Evolutionary conservation across 2,888 invertebrate species (phyloP).

Genomic region (Phaonia tiefii): DNA sequence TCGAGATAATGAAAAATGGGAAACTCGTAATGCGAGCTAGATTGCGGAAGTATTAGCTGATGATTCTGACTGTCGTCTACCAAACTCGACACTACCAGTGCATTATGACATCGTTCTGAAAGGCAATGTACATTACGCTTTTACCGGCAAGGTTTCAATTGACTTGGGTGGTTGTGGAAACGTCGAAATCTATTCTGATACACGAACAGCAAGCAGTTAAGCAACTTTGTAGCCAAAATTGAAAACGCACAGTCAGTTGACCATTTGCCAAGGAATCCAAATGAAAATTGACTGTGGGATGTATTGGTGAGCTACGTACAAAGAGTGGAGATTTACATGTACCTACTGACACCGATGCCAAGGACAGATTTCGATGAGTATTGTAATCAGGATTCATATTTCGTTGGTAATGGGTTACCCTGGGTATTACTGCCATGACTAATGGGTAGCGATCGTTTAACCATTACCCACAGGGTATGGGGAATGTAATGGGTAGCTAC

Average conservation of each 20-base stretch:
- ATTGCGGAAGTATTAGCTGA: background rate
- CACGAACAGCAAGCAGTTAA: constrained; percentile 73
- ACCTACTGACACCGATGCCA: constrained; percentile 81
- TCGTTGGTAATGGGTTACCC: too few species aligned
- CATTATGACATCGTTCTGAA: constrained; percentile 81
- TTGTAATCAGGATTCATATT: too few species aligned
- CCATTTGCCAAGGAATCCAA: constrained; percentile 73
- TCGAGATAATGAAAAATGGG: constrained; percentile 29
- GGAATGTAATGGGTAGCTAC: too few species aligned
- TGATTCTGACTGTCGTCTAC: constrained; percentile 81
- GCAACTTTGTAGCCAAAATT: constrained; percentile 68
- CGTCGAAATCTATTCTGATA: constrained; percentile 71
- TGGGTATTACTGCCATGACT: too few species aligned
- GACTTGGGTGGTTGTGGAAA: constrained; percentile 68
- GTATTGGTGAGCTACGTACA: constrained; percentile 82
- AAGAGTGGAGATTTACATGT: constrained; percentile 86
- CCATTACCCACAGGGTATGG: too few species aligned
- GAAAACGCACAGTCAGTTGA: constrained; percentile 11
- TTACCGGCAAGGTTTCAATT: constrained; percentile 74
- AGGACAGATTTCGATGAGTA: constrained; percentile 71
- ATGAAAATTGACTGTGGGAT: constrained; percentile 82
- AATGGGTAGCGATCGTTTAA: too few species aligned
- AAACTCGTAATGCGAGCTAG: constrained; percentile 39
- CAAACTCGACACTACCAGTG: constrained; percentile 81
- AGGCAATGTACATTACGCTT: constrained; percentile 74